These are phyloP conservation scores for Centropus bengalensis DNA, from an alignment of 2,113 vertebrate species.

Conservation along the genomic window DNA sequence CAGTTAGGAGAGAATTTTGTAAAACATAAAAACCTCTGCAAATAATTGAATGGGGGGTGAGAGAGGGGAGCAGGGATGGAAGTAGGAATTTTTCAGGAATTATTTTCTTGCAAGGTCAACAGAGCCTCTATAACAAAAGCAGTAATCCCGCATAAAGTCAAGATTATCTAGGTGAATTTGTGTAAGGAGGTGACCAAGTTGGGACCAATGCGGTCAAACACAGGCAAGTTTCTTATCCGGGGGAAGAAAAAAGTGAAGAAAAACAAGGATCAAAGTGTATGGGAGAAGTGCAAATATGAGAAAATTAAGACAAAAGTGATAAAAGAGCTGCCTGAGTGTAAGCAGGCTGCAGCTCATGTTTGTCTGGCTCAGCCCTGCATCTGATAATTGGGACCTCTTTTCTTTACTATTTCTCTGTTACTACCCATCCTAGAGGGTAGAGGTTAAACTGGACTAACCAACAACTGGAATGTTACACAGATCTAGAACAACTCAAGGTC, in stretches of 20 bases:
- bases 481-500: neutral
- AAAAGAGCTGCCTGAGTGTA: neutral
- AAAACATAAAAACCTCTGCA: neutral
- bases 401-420: neutral
- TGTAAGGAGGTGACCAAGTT: neutral
- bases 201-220: neutral
- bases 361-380: neutral
- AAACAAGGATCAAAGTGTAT: neutral
- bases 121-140: neutral
- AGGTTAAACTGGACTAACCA: neutral
- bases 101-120: neutral
- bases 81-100: neutral
- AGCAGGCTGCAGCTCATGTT: accelerated
- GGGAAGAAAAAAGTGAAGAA: neutral
- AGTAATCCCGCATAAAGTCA: neutral
- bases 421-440: neutral
- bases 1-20: neutral
- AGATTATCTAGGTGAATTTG: neutral
- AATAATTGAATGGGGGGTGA: neutral
- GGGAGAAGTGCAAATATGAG: neutral
- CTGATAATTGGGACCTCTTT: neutral
- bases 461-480: neutral
- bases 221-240: neutral
- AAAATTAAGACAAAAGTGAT: neutral
- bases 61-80: too few relatives aligned